Percentiles rank a stretch among this genome's conserved stretches.
Conservation (phyloP, 2,888 invertebrate genomes). For the Notodonta dromedarius region DNA sequence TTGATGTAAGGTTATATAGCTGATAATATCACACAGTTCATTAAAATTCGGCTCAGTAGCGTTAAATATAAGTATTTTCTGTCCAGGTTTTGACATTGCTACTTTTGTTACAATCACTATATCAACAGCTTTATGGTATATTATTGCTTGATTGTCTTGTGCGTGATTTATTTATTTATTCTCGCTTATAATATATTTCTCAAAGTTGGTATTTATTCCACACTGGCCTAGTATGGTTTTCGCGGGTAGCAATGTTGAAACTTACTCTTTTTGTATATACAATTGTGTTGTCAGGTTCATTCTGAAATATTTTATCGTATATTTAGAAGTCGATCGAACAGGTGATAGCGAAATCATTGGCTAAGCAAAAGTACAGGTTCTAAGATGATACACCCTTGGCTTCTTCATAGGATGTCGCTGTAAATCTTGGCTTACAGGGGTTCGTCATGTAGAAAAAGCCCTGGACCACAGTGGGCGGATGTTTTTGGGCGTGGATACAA, state of each 20-base stretch:
- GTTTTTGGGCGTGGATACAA: too few relatives aligned
- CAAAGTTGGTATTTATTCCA: slow-evolving; percentile 68
- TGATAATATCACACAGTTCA: slow-evolving; percentile 63
- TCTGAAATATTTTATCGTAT: slow-evolving; percentile 22
- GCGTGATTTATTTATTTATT: slow-evolving; percentile 35
- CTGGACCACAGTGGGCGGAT: too few relatives aligned
- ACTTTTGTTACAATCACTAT: slow-evolving; percentile 45
- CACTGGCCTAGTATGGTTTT: neutral
- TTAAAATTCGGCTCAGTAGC: slow-evolving; percentile 72
- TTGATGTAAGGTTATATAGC: slow-evolving; percentile 67
- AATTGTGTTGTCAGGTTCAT: slow-evolving; percentile 70
- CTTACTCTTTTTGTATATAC: slow-evolving; percentile 57
- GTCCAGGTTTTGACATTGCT: slow-evolving; percentile 80
- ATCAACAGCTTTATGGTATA: slow-evolving; percentile 36
- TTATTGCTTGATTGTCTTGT: slow-evolving; percentile 47
- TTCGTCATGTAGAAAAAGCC: too few relatives aligned
- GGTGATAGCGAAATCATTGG: neutral
- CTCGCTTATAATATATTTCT: slow-evolving; percentile 60
- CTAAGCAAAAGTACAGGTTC: too few relatives aligned
- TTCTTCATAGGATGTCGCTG: too few relatives aligned
- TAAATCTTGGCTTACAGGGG: too few relatives aligned
- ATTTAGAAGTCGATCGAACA: slow-evolving; percentile 15
- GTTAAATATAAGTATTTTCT: slow-evolving; percentile 60
- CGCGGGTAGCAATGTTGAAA: slow-evolving; percentile 79
- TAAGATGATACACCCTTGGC: too few relatives aligned